Evolutionary conservation across 2,888 invertebrate species (phyloP), one percentile per base, ranked within the genome.

Genomic region (Agrenia bidenticulata): DNA sequence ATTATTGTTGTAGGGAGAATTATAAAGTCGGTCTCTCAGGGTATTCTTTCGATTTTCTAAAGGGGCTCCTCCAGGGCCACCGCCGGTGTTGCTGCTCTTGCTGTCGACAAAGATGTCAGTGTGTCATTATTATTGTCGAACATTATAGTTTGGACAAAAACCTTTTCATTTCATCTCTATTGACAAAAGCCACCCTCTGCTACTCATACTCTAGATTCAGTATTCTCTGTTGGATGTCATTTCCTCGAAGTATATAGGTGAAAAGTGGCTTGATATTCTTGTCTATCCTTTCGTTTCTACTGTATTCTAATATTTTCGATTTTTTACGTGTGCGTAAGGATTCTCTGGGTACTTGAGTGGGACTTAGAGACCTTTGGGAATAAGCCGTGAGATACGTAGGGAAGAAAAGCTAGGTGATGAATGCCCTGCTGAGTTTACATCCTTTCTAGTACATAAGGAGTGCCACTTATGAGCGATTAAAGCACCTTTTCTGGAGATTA

Each of bases 401-500:
- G 11, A 32, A 32, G 32, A 7, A 32, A 32, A 11, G 32, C 32
- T 32, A 32, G 11, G 5, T n/a, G 19, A 45, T 9, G 19, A 45
- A 15, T 51, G 19, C 51, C 51, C 51, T 45, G 51, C 51, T 19
- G 51, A 21, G 51, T 51, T 51, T 11, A 11, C 32, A 7, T 32
- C 32, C 11, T 32, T 32, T 32, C 32, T 32, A 32, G 32, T 32
- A 32, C 32, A 7, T 7, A 32, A 32, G 24, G 51, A 51, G 51
- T 4, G 24, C 51, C 24, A 51, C 51, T 51, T 51, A 51, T 51
- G 51, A 24, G 15, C 51, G 24, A 7, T 21, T 2, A 51, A 17
- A 23, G 51, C 51, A 51, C 51, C 51, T 51, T 51, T 51, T 51
- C 23, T n/a, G 45, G 45, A 23, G 51, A 51, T 51, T 51, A 51